Conservation (phyloP, 64 coral and sea anemone species). For the Actinia tenebrosa region DNA sequence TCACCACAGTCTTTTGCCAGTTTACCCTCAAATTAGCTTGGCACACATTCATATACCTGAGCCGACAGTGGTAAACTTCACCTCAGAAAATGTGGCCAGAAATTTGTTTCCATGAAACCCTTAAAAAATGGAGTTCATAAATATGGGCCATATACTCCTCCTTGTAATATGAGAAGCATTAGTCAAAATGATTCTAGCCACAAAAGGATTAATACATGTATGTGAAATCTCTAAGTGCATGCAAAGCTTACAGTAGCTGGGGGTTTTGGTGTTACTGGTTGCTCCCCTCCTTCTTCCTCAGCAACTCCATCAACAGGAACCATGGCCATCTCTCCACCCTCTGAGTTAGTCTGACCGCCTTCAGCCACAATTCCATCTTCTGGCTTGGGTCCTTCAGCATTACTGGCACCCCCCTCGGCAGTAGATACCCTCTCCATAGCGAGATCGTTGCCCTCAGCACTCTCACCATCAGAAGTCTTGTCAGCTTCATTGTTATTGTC, state of each 20-base stretch:
- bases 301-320: constrained; percentile 46
- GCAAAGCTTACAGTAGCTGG: constrained; percentile 73
- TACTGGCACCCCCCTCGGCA: constrained; percentile 50
- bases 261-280: constrained; percentile 36
- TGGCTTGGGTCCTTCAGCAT: constrained; percentile 30
- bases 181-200: no score
- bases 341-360: constrained; percentile 62
- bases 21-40: no score
- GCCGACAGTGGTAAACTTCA: no score
- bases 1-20: no score
- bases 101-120: not conserved
- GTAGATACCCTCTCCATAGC: constrained; percentile 69
- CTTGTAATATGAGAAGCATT: no score
- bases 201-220: no score
- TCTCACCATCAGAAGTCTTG: constrained; percentile 41
- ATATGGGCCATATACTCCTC: no score
- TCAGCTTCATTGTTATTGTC: constrained; percentile 23
- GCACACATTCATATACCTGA: no score
- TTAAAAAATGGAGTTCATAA: no score
- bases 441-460: constrained; percentile 58
- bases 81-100: not conserved
- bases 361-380: constrained; percentile 31
- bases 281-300: constrained; percentile 52
- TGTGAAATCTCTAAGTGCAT: no score
- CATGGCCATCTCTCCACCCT: constrained; percentile 67